Percentiles rank a stretch among this genome's conserved stretches.
Conservation (phyloP, 2,113 vertebrate genomes). For the Sarotherodon lohbergeri region DNA sequence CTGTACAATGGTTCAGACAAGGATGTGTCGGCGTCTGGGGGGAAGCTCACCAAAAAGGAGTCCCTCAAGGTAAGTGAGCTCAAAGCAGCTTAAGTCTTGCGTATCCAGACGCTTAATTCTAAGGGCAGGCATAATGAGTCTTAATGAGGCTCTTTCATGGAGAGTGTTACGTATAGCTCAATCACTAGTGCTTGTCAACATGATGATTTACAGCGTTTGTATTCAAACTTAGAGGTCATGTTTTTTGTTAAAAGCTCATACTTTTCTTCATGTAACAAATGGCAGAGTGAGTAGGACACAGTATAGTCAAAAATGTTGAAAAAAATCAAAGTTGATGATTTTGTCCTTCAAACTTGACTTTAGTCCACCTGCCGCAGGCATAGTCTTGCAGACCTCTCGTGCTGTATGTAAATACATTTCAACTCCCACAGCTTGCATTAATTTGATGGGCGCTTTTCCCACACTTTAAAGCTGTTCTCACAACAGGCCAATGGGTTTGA, state of each 20-base stretch:
- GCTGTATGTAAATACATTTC: neutral
- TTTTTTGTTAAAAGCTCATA: neutral
- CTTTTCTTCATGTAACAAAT: neutral
- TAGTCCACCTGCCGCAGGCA: neutral
- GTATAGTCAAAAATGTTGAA: neutral
- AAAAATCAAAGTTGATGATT: neutral
- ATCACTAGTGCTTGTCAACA: neutral
- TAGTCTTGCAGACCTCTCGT: neutral
- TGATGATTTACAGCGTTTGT: neutral
- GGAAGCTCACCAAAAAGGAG: conserved; percentile 98
- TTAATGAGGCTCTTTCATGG: neutral
- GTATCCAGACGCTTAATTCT: neutral
- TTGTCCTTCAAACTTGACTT: neutral
- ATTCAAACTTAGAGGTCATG: neutral
- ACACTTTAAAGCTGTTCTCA: neutral
- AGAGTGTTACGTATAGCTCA: neutral
- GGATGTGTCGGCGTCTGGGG: conserved; percentile 84
- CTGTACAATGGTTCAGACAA: conserved; percentile 99
- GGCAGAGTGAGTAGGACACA: neutral
- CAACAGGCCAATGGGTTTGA: neutral
- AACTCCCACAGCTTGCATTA: neutral
- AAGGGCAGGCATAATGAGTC: neutral
- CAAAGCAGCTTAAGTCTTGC: conserved; percentile 1
- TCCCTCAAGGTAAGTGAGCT: conserved; percentile 88
- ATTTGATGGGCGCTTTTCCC: neutral